Evolutionary conservation across 2,888 invertebrate species (phyloP), one percentile per base, ranked within the genome.

Genomic region (Caenorhabditis sp.): DNA sequence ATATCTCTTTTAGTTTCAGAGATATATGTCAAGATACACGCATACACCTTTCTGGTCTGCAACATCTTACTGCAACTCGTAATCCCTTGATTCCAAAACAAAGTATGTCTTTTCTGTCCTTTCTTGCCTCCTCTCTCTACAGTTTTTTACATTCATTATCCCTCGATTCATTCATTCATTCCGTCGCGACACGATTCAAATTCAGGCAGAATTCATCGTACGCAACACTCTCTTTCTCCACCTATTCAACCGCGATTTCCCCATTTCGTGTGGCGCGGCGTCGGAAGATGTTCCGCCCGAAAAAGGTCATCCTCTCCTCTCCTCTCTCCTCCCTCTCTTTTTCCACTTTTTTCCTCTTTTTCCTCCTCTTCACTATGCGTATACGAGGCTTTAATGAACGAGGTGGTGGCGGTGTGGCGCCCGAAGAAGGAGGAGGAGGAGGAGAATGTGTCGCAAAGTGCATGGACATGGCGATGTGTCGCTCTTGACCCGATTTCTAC

Each of bases 401-500:
- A 51, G 53, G 26, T 60, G 35, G 32, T 15, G 50, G 3, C 32
- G 40, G n/a, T 5, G 53, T n/a, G 32, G 44, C 68, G 56, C 40
- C 62, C 20, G 18, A 24, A 24, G 44, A n/a, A 9, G 2, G n/a
- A n/a, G n/a, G n/a, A n/a, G n/a, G n/a, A n/a, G n/a, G n/a, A n/a
- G n/a, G n/a, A n/a, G n/a, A 32, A 60, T 20, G 28, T 53, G 67
- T 62, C 62, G 62, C 61, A 62, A 71, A 74, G 74, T 76, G 61
- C 47, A 62, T 2, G 47, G 26, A n/a, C n/a, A n/a, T n/a, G n/a
- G n/a, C n/a, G 22, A 24, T 3, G 40, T 11, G 20, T 15, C 18
- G 22, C 58, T 65, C 64, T 74, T 71, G 62, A 71, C 71, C 71
- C 56, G 71, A 71, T 64, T 71, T 71, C 71, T 61, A 71, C 70